These are phyloP conservation scores for Podocnemis expansa DNA, from an alignment of 2,113 vertebrate genomes.

Conservation along the genomic window DNA sequence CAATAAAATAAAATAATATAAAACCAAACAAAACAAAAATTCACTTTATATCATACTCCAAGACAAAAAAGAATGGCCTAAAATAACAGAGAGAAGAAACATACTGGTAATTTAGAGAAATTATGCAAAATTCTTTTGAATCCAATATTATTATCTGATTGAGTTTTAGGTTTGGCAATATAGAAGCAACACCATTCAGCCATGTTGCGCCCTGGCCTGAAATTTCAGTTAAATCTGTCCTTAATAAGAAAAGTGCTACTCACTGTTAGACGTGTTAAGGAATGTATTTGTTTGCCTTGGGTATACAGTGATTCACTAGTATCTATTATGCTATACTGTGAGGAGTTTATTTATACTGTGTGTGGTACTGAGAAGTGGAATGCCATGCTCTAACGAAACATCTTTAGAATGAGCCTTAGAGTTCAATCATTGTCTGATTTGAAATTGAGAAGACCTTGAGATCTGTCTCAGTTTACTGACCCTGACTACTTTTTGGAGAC, in stretches of 20 bases:
- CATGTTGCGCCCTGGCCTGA: not conserved
- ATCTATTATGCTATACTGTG: not conserved
- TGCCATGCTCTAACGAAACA: not conserved
- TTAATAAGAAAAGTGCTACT: not conserved
- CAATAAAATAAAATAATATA: conserved; percentile 14
- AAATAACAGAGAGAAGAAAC: not conserved
- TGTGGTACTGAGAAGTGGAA: not conserved
- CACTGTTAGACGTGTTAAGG: not conserved
- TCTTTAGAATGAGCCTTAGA: conserved; percentile 20
- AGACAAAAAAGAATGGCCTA: conserved; percentile 31
- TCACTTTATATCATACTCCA: conserved; percentile 29
- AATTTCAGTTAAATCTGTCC: not conserved
- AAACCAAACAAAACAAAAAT: not conserved
- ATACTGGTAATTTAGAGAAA: conserved; percentile 25
- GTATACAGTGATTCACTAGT: not conserved
- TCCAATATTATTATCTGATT: conserved; percentile 12
- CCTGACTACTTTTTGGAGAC: conserved; percentile 29
- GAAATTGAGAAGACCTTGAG: conserved; percentile 52
- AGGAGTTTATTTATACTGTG: not conserved
- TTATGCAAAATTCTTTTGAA: conserved; percentile 48
- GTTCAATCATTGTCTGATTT: conserved; percentile 41
- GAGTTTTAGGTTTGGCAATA: conserved; percentile 6
- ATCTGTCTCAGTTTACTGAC: conserved; percentile 49
- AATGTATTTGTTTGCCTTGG: not conserved
- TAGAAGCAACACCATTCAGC: conserved; percentile 22